phyloP scores from a whole-genome alignment of 2,888 invertebrate species.

The Griposia aprilina region DNA sequence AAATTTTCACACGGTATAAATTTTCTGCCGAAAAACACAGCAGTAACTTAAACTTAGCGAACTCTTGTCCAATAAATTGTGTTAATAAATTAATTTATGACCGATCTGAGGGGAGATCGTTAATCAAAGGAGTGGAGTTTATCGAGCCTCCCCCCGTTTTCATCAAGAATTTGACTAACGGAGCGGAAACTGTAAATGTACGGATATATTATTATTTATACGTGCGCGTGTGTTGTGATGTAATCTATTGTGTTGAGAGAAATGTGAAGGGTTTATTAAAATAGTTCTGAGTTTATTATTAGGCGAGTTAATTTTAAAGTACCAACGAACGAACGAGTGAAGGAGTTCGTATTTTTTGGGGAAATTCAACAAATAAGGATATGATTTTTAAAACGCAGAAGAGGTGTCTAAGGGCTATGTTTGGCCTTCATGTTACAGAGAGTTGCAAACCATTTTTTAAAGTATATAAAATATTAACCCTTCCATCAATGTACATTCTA shows the following conservation, averaged over 20 bases:
- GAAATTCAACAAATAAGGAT: too few species aligned
- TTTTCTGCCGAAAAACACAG: slow-evolving; percentile 60
- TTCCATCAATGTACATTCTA: too few species aligned
- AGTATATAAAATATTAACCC: too few species aligned
- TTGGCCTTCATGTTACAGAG: too few species aligned
- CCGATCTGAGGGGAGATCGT: slow-evolving; percentile 63
- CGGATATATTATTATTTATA: slow-evolving; percentile 41
- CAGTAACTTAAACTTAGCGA: slow-evolving; percentile 60
- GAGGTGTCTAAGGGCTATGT: too few species aligned
- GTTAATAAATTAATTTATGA: slow-evolving; percentile 69
- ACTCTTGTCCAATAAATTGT: slow-evolving; percentile 64
- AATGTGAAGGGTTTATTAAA: slow-evolving; percentile 56
- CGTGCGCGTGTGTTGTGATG: slow-evolving; percentile 10
- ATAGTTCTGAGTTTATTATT: slow-evolving; percentile 51
- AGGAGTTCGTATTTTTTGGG: too few species aligned
- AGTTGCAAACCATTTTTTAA: too few species aligned
- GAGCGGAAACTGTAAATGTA: slow-evolving; percentile 49
- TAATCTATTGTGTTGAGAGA: slow-evolving; percentile 44
- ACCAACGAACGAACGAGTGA: too few species aligned
- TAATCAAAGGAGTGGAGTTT: slow-evolving; percentile 62
- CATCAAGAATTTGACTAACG: slow-evolving; percentile 61
- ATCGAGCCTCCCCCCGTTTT: slow-evolving; percentile 51
- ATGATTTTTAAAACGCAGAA: too few species aligned
- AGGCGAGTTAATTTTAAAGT: slow-evolving; percentile 29
- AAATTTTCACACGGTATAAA: slow-evolving; percentile 56